Evolutionary conservation across 37 sponge, comb jelly and placozoan genomes (phyloP), one percentile per base, ranked within the genome.

Genomic region (Eunapius fragilis): DNA sequence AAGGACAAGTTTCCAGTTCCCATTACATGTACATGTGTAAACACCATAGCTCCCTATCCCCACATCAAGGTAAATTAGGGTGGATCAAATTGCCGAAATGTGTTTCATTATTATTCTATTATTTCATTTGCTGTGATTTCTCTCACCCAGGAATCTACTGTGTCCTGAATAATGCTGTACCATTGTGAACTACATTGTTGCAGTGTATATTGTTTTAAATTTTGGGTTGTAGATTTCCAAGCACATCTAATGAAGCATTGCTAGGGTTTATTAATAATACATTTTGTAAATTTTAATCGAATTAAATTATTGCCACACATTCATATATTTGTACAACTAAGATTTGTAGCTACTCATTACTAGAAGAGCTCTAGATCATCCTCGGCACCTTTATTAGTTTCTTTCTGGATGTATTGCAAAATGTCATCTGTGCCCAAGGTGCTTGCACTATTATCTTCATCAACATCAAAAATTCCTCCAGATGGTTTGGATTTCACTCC

Each of bases 381-480:
- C 19, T 92, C 92, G 25, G 50, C 78, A 49, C 32, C 34, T n/a
- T 76, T 67, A 14, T 70, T 34, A 27, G 79, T 71, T 34, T 92
- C 80, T 45, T 87, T 81, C 80, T 82, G 23, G n/a, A 92, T 92
- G 67, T 92, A 92, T 24, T 85, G 84, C 73, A 88, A 75, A 76
- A 92, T 92, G 85, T 87, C 92, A 87, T 75, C 80, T 24, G 68
- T 88, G 28, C 81, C 89, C 92, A 92, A 88, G 9, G 27, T 68
- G 27, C 67, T 72, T 26, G 68, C 75, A 4, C 27, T 36, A 10
- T 31, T 47, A 13, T 38, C 71, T 26, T 80, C 75, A 38, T 80
- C 48, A 28, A 74, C 49, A 26, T 84, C 80, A 87, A 84, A 75
- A 24, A 85, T 31, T 4, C 83, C 75, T 68, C 67, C 30, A 7